These are phyloP conservation scores for Sminthurinus signatus DNA, from an alignment of 1,140 invertebrate genomes.

Conservation along the genomic window DNA sequence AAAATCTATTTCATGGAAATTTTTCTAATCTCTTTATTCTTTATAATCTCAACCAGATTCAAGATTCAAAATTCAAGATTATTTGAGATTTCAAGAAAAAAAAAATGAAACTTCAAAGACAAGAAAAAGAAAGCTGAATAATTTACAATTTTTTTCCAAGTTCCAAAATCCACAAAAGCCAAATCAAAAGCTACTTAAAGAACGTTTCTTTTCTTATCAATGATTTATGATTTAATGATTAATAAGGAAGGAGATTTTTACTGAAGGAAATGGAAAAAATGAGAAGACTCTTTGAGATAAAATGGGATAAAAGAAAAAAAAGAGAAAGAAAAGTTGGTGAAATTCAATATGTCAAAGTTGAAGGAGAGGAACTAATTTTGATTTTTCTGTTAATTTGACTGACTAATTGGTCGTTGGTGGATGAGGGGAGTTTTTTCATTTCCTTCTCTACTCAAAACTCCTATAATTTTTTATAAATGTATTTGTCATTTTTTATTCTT, in stretches of 20 bases:
- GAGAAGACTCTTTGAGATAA: not conserved
- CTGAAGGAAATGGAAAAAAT: not conserved
- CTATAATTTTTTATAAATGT: not conserved
- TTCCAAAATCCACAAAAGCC: not conserved
- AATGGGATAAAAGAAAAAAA: not conserved
- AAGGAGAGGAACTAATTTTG: not conserved
- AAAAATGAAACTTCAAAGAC: not conserved
- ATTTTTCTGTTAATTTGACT: conserved; percentile 4
- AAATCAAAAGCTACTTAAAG: not conserved
- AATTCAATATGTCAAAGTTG: too few relatives aligned
- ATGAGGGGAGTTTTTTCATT: conserved; percentile 6
- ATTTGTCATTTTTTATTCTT: not conserved
- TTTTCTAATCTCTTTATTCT: not conserved
- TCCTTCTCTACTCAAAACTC: not conserved
- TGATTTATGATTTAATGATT: not conserved
- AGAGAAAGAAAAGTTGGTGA: not conserved
- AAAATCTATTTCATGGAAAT: too few relatives aligned
- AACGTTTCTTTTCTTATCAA: not conserved
- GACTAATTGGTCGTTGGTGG: not conserved
- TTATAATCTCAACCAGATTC: not conserved
- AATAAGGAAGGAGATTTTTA: not conserved
- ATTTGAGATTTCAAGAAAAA: not conserved
- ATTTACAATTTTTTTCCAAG: not conserved
- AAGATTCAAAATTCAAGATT: not conserved
- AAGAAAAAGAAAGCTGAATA: not conserved